Percentiles rank a stretch among this genome's conserved stretches.
phyloP scores from a whole-genome alignment of 2,797 vertebrate species.

The Platalea minor region DNA sequence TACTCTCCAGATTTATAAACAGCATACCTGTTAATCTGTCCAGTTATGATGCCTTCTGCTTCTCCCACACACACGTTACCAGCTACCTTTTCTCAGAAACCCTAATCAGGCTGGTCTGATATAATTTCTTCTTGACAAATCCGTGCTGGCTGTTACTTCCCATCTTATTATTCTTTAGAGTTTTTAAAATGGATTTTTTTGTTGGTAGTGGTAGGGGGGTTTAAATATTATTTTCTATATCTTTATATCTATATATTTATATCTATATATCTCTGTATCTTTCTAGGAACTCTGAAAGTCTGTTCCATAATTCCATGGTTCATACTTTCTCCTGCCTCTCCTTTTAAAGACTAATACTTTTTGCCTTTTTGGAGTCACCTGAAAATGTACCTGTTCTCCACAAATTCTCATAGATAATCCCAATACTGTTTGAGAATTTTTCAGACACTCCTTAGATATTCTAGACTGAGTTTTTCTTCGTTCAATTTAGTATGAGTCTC shows the following conservation, averaged over 20 bases:
- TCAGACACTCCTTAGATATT: background rate
- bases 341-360: background rate
- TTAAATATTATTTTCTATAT: background rate
- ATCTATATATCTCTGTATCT: background rate
- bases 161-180: background rate
- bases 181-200: background rate
- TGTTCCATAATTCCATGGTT: background rate
- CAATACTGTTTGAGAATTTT: background rate
- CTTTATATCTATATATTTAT: background rate
- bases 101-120: background rate
- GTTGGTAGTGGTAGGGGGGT: accelerated
- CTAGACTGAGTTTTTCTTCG: background rate
- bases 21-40: background rate
- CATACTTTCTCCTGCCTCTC: background rate
- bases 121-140: background rate
- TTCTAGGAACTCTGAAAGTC: background rate
- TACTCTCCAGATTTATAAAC: background rate
- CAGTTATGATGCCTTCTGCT: background rate
- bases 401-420: background rate
- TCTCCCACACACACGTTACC: background rate
- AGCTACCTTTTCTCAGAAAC: background rate
- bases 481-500: background rate
- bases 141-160: background rate
- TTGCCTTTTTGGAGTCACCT: background rate
- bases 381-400: background rate